Evolutionary conservation across 2,888 invertebrate species (phyloP).

Genomic region (Pilophorus perplexus): DNA sequence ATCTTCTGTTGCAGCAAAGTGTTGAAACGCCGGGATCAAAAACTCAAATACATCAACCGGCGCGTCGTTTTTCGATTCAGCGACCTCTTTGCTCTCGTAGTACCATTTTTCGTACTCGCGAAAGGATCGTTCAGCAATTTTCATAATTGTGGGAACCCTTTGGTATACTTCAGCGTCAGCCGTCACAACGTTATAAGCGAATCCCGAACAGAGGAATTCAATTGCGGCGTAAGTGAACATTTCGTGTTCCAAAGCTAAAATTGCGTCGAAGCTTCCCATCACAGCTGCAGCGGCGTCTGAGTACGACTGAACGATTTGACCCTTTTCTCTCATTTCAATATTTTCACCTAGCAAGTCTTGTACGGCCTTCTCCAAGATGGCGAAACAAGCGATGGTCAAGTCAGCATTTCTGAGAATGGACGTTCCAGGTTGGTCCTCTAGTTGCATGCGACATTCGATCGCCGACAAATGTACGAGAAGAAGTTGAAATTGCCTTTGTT

Average conservation of each 20-base stretch:
- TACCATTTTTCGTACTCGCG: constrained; percentile 60
- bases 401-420: constrained; percentile 73
- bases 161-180: constrained; percentile 79
- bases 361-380: constrained; percentile 71
- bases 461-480: constrained; percentile 81
- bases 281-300: constrained; percentile 78
- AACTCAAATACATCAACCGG: constrained; percentile 70
- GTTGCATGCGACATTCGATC: constrained; percentile 89
- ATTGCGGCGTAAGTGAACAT: constrained; percentile 79
- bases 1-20: constrained; percentile 85
- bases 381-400: constrained; percentile 77
- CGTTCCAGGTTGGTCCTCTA: constrained; percentile 79
- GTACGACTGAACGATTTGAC: constrained; percentile 2
- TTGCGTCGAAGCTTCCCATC: constrained; percentile 63
- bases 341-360: not conserved
- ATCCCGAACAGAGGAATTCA: constrained; percentile 80
- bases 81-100: constrained; percentile 57
- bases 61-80: not conserved
- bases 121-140: constrained; percentile 77
- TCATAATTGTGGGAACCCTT: constrained; percentile 76
- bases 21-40: constrained; percentile 84
- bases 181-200: constrained; percentile 84
- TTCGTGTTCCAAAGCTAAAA: constrained; percentile 54
- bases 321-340: not conserved
- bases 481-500: constrained; percentile 76